Base-by-base conservation (phyloP, 2,113 vertebrate genomes). In the Helogale parvula region DNA sequence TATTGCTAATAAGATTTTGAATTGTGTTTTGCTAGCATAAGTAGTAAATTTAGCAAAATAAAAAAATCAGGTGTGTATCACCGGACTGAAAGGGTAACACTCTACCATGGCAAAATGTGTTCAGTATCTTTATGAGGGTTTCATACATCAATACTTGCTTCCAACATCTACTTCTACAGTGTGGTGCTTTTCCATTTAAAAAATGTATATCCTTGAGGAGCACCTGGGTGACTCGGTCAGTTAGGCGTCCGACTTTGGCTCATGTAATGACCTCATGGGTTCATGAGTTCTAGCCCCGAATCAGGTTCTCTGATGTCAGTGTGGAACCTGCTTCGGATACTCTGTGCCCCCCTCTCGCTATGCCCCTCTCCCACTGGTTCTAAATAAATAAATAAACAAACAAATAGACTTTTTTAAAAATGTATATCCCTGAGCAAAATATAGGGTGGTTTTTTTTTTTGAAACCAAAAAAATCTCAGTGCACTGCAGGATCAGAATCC, bases 41-140 rank as follows among this genome's bases (percentile, higher is more conserved):
- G 19, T 11, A 91, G 19, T 57, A 77, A 96, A 47, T 1, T 92
- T 65, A 81, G 38, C 45, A 96, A 95, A 95, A 72, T 33, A 90
- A 74, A 82, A 69, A 84, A 65, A 72, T 12, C 3, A 71, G 29
- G 35, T 80, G 38, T 85, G 0, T 38, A 95, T 85, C 52, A 77
- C 9, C 77, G 60, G 72, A 27, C 27, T 63, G 13, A 94, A 97
- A 85, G 74, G 31, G 93, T n/a, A 84, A 71, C 41, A 54, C 31
- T 69, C 45, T 76, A 76, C 25, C 63, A 65, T 15, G 3, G 13
- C 84, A 97, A 93, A 95, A 97, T 60, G 23, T 31, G 29, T 71
- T 94, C 90, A 86, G 6, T 87, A 95, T 57, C 33, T 81, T 72
- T 27, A 41, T 41, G 57, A 66, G 33, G 21, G 12, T 74, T 90